Percentiles rank a stretch among this genome's conserved stretches.
These are phyloP conservation scores for Tragelaphus scriptus DNA, from an alignment of 2,113 vertebrate species.

Conservation along the genomic window DNA sequence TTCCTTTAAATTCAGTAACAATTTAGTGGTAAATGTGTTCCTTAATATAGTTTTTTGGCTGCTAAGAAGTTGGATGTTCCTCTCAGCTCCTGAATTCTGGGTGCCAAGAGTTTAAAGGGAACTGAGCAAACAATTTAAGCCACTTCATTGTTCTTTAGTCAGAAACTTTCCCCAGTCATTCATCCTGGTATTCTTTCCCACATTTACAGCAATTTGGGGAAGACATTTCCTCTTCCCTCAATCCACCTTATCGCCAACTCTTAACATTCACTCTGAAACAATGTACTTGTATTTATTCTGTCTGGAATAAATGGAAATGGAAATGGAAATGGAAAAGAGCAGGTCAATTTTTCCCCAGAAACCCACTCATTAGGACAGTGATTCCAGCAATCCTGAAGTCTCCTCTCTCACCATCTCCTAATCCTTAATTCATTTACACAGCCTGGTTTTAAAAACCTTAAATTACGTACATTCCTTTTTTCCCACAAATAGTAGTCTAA, in stretches of 20 bases:
- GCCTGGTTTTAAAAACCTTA: background rate
- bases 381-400: background rate
- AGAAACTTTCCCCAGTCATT: background rate
- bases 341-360: background rate
- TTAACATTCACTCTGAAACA: background rate
- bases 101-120: background rate
- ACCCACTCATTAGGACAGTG: background rate
- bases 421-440: background rate
- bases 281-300: background rate
- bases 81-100: background rate
- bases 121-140: background rate
- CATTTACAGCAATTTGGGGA: background rate
- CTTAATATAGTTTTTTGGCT: background rate
- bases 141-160: background rate
- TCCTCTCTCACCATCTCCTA: background rate
- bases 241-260: background rate
- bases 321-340: background rate
- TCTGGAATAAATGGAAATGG: background rate
- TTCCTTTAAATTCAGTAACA: conserved; percentile 52
- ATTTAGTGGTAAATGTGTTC: background rate
- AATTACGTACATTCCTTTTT: background rate
- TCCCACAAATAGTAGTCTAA: background rate
- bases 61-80: background rate
- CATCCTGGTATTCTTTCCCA: background rate
- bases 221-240: background rate